Conservation (phyloP, 2,113 vertebrate species). For the Sprattus sprattus region DNA sequence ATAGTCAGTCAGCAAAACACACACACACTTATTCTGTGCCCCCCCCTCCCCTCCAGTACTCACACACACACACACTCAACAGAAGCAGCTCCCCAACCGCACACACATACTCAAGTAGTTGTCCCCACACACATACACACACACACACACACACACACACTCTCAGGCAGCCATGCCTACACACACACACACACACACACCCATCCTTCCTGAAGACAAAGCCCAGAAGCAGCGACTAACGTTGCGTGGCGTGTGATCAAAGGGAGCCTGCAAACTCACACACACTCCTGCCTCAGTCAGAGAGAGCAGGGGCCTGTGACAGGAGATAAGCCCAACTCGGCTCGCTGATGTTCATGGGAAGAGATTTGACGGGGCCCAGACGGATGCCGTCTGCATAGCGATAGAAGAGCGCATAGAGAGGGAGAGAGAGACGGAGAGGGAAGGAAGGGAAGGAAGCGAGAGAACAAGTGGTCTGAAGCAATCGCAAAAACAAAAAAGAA, state of each 20-base stretch:
- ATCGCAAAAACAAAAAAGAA: too few relatives aligned
- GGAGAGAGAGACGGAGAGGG: background rate
- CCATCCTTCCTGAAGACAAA: background rate
- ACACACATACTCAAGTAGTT: background rate
- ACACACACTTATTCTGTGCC: constrained; percentile 1
- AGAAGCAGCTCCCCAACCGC: background rate
- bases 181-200: constrained; percentile 1
- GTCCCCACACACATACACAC: background rate
- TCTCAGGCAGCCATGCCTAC: background rate
- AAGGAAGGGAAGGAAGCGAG: background rate
- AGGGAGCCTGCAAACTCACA: constrained; percentile 1
- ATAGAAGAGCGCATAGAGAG: background rate
- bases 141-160: background rate
- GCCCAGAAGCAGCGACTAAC: background rate
- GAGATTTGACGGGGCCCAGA: constrained; percentile 24
- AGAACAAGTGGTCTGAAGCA: background rate
- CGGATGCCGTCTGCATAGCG: constrained; percentile 15
- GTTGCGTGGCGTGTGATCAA: constrained; percentile 25
- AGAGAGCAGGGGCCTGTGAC: constrained; percentile 5
- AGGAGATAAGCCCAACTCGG: constrained; percentile 5
- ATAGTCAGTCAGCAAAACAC: background rate
- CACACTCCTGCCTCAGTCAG: constrained; percentile 14
- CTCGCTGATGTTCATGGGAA: constrained; percentile 16
- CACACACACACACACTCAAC: constrained; percentile 8
- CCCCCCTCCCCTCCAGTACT: too few relatives aligned